These are phyloP conservation scores for Stenurella melanura DNA, from an alignment of 2,888 invertebrate genomes.

Conservation along the genomic window DNA sequence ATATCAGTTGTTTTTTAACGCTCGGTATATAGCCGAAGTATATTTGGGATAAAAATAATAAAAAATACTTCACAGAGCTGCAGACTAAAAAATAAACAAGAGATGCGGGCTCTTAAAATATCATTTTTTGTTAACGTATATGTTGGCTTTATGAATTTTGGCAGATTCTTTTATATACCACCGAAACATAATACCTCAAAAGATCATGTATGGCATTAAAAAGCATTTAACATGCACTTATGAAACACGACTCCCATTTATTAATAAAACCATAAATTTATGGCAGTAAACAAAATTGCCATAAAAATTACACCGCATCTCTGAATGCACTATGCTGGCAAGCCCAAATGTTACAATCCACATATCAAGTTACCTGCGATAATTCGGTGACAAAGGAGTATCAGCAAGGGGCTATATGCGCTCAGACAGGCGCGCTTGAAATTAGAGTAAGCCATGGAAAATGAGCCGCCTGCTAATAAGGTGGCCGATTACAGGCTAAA, in stretches of 20 bases:
- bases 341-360: constrained; percentile 46
- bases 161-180: constrained; percentile 32
- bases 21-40: neutral
- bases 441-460: constrained; percentile 68
- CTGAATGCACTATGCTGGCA: constrained; percentile 52
- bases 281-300: constrained; percentile 60
- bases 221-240: constrained; percentile 37
- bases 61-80: neutral
- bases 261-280: constrained; percentile 38
- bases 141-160: constrained; percentile 22
- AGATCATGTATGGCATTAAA: constrained; percentile 41
- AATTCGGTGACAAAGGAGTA: constrained; percentile 69
- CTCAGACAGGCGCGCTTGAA: constrained; percentile 65
- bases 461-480: constrained; percentile 70
- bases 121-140: constrained; percentile 13
- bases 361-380: constrained; percentile 51
- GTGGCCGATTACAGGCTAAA: constrained; percentile 71
- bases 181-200: constrained; percentile 33
- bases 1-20: no score
- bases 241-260: constrained; percentile 26
- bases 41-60: neutral
- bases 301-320: constrained; percentile 64
- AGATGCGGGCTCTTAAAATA: constrained; percentile 3
- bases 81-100: neutral
- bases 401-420: constrained; percentile 61